Percentiles rank a stretch among this genome's conserved stretches.
Conservation (phyloP, 2,888 invertebrate species). For the Leptinotarsa rubiginosa region DNA sequence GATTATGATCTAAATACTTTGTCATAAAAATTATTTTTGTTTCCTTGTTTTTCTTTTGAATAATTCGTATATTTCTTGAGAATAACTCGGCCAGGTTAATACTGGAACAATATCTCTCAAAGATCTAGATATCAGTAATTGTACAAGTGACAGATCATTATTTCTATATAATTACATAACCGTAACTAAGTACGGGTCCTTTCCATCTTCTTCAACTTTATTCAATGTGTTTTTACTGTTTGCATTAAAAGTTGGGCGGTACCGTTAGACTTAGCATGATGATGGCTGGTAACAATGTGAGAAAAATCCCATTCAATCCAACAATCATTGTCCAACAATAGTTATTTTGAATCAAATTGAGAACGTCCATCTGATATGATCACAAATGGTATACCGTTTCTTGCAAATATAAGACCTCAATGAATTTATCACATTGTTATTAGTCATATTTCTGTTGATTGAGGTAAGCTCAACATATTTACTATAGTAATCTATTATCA, state of each 20-base stretch:
- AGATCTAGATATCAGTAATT: neutral
- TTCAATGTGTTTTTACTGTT: neutral
- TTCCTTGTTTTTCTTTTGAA: neutral
- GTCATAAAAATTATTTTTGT: neutral
- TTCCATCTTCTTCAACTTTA: slow-evolving; percentile 12
- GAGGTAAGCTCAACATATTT: neutral
- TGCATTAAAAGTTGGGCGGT: neutral
- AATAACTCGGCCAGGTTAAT: neutral
- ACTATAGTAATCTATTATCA: neutral
- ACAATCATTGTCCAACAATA: neutral
- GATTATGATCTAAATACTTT: neutral
- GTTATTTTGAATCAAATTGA: neutral
- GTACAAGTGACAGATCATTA: neutral
- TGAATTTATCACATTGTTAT: neutral
- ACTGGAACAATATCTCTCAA: neutral
- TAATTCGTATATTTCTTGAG: neutral
- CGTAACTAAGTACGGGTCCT: neutral
- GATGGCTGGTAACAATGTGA: neutral
- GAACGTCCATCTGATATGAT: slow-evolving; percentile 1
- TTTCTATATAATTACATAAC: neutral
- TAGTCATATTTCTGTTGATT: neutral
- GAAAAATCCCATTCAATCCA: neutral
- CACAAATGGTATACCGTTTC: slow-evolving; percentile 2
- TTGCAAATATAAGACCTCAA: slow-evolving; percentile 11
- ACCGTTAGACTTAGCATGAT: neutral